Conservation (phyloP, 1,140 invertebrate species). For the Chionoecetes opilio region DNA sequence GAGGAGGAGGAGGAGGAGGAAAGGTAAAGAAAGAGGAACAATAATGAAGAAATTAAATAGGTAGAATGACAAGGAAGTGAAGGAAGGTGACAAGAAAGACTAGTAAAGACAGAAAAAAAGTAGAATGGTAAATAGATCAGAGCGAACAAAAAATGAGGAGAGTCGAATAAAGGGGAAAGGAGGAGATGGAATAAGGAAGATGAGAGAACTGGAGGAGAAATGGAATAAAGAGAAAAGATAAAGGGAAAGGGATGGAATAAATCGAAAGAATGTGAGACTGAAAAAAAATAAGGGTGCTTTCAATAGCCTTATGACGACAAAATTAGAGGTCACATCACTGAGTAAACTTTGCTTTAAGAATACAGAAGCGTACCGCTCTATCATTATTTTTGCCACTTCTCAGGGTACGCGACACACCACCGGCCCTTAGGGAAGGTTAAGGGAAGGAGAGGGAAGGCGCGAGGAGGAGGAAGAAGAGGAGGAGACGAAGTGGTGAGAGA, state of each 20-base stretch:
- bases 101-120: not conserved
- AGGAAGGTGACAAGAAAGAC: not conserved
- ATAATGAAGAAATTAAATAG: too few species aligned
- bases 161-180: not conserved
- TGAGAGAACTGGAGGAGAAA: too few species aligned
- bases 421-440: not conserved
- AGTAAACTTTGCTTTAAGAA: not conserved
- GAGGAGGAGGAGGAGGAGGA: too few species aligned
- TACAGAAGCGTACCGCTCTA: not conserved
- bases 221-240: not conserved
- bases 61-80: too few species aligned
- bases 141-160: too few species aligned
- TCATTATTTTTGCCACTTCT: not conserved
- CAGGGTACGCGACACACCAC: not conserved
- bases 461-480: not conserved
- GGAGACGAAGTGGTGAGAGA: not conserved
- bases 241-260: too few species aligned
- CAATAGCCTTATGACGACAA: not conserved
- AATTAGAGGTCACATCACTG: not conserved
- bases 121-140: too few species aligned
- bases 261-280: not conserved
- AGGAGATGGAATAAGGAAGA: too few species aligned
- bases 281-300: not conserved
- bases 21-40: too few species aligned
- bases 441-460: not conserved